Evolutionary conservation across 2,888 invertebrate species (phyloP), one percentile per base, ranked within the genome.

Genomic region (Ophion slaviceki): DNA sequence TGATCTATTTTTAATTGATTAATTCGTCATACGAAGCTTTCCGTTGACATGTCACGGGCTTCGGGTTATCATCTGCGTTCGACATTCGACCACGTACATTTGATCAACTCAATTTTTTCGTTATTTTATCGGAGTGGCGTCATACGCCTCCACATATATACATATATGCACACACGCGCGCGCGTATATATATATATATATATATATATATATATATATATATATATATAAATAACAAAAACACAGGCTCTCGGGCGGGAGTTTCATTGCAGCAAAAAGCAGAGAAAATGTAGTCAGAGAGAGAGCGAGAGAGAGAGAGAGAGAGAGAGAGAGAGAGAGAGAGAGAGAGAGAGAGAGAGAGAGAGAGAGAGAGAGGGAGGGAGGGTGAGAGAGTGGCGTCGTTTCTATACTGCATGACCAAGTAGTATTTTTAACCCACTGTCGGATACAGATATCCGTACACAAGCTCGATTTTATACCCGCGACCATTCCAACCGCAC

Each of bases 341-440:
- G 45, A 36, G 53, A 62, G n/a, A 28, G 40, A 78, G 59, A 17
- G 45, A 47, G 59, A 59, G 66, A 71, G 61, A 53, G 59, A 70
- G 53, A 67, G 61, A 28, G 62, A 53, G 76, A 64, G 57, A 80
- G 32, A 66, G 57, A 72, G 61, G 74, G 10, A 59, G 47, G 45
- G 62, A 45, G 53, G 28, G 53, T 47, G 47, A 59, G 6, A 80
- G 59, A n/a, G 45, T 36, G 36, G 59, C 53, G 57, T 62, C 62
- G 32, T 59, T 47, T 67, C 68, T 80, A 72, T 79, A 79, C 76
- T 77, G 80, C 77, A 45, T 74, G 86, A 83, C 74, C 77, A 86
- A 83, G 77, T 83, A 77, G 77, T 68, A 77, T 80, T 86, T 86
- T 83, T 86, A 74, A 80, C 68, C 68, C 62, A 83, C 68, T 80